Evolutionary conservation across 2,113 vertebrate genomes (phyloP).

Genomic region (Rissa tridactyla): DNA sequence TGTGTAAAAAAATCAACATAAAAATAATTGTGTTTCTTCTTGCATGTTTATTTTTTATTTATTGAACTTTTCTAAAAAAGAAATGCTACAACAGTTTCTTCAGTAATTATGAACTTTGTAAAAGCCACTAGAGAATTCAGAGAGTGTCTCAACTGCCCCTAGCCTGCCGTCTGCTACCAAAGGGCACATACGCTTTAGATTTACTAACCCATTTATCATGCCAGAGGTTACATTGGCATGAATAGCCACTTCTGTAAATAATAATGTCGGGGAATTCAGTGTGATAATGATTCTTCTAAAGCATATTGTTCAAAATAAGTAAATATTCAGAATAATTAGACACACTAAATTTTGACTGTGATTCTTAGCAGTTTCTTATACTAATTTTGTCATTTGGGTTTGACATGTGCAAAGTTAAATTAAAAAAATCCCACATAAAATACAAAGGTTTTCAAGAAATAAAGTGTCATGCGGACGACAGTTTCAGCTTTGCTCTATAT

Average conservation of each 20-base stretch:
- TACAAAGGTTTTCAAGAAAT: neutral
- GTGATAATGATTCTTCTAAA: slow-evolving; percentile 40
- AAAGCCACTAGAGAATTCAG: neutral
- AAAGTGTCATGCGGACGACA: neutral
- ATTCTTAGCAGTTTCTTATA: neutral
- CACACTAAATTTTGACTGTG: neutral
- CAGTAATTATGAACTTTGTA: neutral
- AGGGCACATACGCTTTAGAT: slow-evolving; percentile 31
- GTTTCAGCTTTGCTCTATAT: neutral
- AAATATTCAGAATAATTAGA: slow-evolving; percentile 33
- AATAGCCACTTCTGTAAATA: slow-evolving; percentile 34
- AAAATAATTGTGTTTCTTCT: neutral
- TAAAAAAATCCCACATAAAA: neutral
- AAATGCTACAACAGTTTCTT: neutral
- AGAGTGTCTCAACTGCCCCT: neutral
- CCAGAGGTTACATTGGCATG: neutral
- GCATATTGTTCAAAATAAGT: slow-evolving; percentile 31
- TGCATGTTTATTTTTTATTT: neutral
- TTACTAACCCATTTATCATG: slow-evolving; percentile 14
- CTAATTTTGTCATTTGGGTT: neutral
- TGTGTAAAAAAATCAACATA: neutral
- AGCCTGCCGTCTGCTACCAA: slow-evolving; percentile 32
- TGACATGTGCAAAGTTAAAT: neutral
- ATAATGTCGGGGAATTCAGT: slow-evolving; percentile 38
- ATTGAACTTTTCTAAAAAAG: neutral